Conservation (phyloP, 2,797 vertebrate species). For the Neopelma chrysocephalum region DNA sequence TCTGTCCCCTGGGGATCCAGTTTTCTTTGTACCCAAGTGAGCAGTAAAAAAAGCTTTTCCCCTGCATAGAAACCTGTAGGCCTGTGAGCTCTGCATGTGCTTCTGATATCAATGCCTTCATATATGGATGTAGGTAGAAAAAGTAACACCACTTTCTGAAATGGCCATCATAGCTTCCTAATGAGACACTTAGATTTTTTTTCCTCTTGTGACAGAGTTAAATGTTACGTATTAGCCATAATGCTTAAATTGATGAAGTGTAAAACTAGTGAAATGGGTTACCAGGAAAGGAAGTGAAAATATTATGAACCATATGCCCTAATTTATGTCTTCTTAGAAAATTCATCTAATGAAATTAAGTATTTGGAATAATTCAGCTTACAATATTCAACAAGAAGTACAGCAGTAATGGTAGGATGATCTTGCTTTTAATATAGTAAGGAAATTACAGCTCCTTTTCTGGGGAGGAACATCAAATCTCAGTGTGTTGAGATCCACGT, state of each 20-base stretch:
- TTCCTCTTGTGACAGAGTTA: slow-evolving; percentile 12
- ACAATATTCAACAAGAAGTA: background rate
- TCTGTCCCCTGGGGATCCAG: background rate
- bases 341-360: slow-evolving; percentile 22
- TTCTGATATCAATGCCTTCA: background rate
- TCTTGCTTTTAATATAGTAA: background rate
- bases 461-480: background rate
- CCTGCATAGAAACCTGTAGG: background rate
- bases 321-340: slow-evolving; percentile 36
- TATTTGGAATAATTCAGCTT: slow-evolving; percentile 19
- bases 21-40: background rate
- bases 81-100: background rate
- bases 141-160: background rate
- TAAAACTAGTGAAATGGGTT: slow-evolving; percentile 47
- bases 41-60: background rate
- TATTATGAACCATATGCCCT: slow-evolving; percentile 18
- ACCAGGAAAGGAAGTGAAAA: slow-evolving; percentile 39
- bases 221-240: slow-evolving; percentile 34
- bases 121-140: background rate
- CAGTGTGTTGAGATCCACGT: accelerated
- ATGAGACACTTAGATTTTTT: slow-evolving; percentile 23
- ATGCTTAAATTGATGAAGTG: slow-evolving; percentile 54
- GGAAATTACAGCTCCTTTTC: background rate
- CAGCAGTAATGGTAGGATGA: background rate
- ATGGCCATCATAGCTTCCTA: slow-evolving; percentile 18